Conservation (phyloP, 1,140 invertebrate genomes). For the Rhizoglyphus robini region DNA sequence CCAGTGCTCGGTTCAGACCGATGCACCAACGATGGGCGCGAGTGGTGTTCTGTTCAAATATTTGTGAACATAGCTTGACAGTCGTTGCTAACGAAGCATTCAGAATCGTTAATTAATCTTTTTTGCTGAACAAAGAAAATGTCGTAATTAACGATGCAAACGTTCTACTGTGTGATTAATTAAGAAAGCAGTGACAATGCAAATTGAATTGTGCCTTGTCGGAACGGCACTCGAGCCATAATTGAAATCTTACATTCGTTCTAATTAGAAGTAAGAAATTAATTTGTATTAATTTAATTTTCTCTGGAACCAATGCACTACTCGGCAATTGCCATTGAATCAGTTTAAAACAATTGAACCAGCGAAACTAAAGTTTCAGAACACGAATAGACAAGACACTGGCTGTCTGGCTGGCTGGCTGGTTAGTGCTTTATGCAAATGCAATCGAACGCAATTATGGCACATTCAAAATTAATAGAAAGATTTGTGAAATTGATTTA, state of each 20-base stretch:
- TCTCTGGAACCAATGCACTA: too few species aligned
- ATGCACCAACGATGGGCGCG: too few species aligned
- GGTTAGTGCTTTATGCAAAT: too few species aligned
- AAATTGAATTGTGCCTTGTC: neutral
- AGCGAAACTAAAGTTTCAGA: too few species aligned
- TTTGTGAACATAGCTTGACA: neutral
- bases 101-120: constrained; percentile 6
- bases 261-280: constrained; percentile 5
- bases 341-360: neutral
- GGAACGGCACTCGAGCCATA: neutral
- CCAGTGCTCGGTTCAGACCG: too few species aligned
- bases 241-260: neutral
- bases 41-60: constrained; percentile 14
- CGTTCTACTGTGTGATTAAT: constrained; percentile 6
- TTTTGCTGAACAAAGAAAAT: constrained; percentile 14
- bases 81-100: neutral
- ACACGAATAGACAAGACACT: too few species aligned
- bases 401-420: too few species aligned
- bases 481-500: neutral
- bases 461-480: neutral
- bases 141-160: constrained; percentile 10
- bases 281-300: constrained; percentile 14
- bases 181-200: neutral
- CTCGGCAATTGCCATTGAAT: too few species aligned
- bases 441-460: neutral